Percentiles rank a stretch among this genome's conserved stretches.
phyloP scores from a whole-genome alignment of 2,113 vertebrate genomes.

The Ornithorhynchus anatinus region DNA sequence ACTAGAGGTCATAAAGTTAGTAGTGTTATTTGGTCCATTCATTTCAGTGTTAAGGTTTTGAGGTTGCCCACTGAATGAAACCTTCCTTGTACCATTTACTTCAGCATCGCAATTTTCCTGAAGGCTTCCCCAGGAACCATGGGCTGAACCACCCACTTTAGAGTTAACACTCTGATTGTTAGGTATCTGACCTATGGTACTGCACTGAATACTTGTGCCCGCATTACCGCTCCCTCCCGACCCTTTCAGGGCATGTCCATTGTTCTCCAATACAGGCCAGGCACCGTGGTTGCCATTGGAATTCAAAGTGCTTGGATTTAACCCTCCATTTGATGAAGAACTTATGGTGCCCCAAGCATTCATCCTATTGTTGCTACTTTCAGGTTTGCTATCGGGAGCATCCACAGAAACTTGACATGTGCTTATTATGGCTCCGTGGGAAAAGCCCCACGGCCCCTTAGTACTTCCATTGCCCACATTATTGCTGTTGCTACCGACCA shows the following conservation, averaged over 20 bases:
- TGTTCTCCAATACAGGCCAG: constrained; percentile 89
- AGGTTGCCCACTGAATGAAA: constrained; percentile 90
- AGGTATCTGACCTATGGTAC: constrained; percentile 81
- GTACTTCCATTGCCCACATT: constrained; percentile 86
- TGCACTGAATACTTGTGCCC: constrained; percentile 81
- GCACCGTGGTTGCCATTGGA: constrained; percentile 94
- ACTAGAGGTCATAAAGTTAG: constrained; percentile 98
- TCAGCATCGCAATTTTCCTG: constrained; percentile 85
- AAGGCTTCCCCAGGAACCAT: constrained; percentile 85
- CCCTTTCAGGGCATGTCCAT: constrained; percentile 88
- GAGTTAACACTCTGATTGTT: constrained; percentile 86
- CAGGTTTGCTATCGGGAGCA: constrained; percentile 79
- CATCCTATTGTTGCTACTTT: constrained; percentile 80
- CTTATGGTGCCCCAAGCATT: constrained; percentile 84
- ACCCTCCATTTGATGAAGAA: constrained; percentile 88
- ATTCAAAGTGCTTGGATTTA: constrained; percentile 95
- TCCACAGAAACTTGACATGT: constrained; percentile 84
- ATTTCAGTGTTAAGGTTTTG: constrained; percentile 95
- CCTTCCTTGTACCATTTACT: constrained; percentile 93
- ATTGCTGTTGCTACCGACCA: constrained; percentile 89
- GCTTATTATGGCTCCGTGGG: constrained; percentile 82
- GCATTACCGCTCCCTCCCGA: constrained; percentile 76
- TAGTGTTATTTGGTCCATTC: constrained; percentile 99
- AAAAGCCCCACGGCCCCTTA: constrained; percentile 78
- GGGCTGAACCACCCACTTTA: constrained; percentile 81